phyloP scores from a whole-genome alignment of 64 coral and sea anemone genomes.

The Pocillopora damicornis region DNA sequence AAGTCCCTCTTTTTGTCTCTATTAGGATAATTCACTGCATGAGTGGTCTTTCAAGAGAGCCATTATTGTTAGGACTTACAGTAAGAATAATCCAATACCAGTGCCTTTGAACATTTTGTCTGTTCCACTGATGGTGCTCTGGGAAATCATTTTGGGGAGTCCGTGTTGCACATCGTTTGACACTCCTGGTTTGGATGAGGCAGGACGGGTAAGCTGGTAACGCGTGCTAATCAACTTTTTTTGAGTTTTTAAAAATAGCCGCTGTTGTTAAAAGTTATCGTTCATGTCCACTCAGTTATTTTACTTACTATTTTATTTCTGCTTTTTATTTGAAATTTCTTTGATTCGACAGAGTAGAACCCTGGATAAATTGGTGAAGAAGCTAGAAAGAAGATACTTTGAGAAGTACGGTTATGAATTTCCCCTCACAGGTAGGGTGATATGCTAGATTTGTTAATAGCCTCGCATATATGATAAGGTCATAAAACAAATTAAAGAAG shows the following conservation, averaged over 20 bases:
- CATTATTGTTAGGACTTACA: neutral
- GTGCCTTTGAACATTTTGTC: neutral
- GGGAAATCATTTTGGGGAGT: neutral
- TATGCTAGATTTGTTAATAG: neutral
- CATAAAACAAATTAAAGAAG: too few relatives aligned
- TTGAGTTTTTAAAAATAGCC: too few relatives aligned
- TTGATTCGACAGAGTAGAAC: neutral
- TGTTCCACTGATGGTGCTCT: neutral
- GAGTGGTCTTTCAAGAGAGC: conserved; percentile 28
- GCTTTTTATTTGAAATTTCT: neutral
- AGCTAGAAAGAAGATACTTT: neutral
- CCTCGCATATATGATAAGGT: too few relatives aligned
- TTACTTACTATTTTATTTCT: neutral
- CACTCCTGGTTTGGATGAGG: too few relatives aligned
- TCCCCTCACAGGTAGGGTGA: neutral
- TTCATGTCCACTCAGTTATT: neutral
- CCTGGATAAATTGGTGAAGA: neutral
- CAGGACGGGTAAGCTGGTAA: too few relatives aligned
- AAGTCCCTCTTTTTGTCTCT: neutral
- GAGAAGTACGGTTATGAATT: neutral
- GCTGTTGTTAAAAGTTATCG: too few relatives aligned
- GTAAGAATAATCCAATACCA: neutral
- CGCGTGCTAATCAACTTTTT: too few relatives aligned
- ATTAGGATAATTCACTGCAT: neutral
- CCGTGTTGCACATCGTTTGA: too few relatives aligned